These are phyloP conservation scores for Nezara viridula DNA, from an alignment of 2,888 invertebrate species.

Conservation along the genomic window DNA sequence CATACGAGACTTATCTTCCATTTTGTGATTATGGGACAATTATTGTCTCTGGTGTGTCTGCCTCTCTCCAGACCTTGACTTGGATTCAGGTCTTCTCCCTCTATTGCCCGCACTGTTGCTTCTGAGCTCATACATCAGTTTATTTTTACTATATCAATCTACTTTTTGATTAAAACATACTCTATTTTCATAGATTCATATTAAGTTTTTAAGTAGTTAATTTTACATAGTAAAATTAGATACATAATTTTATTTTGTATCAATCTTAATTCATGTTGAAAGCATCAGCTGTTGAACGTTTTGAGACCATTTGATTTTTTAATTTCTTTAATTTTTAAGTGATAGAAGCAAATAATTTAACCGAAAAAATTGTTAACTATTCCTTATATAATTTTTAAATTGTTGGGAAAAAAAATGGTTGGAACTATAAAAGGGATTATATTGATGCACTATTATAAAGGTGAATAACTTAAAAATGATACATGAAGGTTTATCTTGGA, in stretches of 20 bases:
- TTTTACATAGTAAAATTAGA: no score
- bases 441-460: no score
- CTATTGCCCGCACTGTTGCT: background rate
- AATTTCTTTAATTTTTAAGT: background rate
- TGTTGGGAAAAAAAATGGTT: no score
- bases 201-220: no score
- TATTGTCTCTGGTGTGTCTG: background rate
- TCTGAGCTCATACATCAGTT: background rate
- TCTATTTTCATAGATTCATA: no score
- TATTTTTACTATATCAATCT: background rate
- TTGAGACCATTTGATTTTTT: background rate
- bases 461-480: no score
- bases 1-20: background rate
- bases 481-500: no score
- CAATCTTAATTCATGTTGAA: background rate
- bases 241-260: background rate
- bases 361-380: no score
- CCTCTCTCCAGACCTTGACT: constrained; percentile 33
- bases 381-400: no score
- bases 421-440: no score
- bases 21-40: background rate
- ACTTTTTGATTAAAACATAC: background rate
- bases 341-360: no score
- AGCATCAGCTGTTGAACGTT: background rate
- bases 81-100: background rate